A percentile compares a stretch with the other conserved stretches of the same genome.
Evolutionary conservation across 2,113 vertebrate species (phyloP).

Genomic region (Coptodon bakossiorum): DNA sequence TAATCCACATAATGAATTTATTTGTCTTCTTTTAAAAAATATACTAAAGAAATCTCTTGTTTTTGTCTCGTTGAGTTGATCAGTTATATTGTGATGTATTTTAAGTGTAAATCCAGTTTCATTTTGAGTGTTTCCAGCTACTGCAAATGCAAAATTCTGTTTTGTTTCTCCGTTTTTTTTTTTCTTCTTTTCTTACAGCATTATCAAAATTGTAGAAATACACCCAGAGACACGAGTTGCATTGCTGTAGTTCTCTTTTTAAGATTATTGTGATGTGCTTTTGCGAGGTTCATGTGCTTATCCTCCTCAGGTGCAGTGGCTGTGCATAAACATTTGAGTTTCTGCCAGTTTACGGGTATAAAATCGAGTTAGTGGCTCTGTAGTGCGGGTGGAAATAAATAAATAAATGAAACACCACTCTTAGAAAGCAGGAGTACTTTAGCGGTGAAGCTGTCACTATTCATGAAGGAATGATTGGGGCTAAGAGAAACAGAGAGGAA

Average conservation of each 20-base stretch:
- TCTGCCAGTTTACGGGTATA: slow-evolving; percentile 8
- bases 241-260: not conserved
- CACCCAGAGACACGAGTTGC: not conserved
- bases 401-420: not conserved
- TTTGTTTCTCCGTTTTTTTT: rapidly evolving
- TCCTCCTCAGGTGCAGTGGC: not conserved
- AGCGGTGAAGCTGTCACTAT: slow-evolving; percentile 44
- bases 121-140: not conserved
- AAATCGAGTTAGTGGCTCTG: slow-evolving; percentile 34
- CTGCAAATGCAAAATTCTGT: not conserved
- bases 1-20: not conserved
- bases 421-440: slow-evolving; percentile 20
- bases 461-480: slow-evolving; percentile 43
- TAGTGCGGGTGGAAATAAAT: not conserved
- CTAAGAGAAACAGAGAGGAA: not conserved
- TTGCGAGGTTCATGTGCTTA: not conserved
- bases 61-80: not conserved
- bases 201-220: not conserved
- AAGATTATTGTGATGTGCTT: not conserved
- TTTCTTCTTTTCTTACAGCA: not conserved
- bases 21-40: not conserved
- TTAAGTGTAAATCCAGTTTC: not conserved
- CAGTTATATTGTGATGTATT: not conserved
- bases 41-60: not conserved
- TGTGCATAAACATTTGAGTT: slow-evolving; percentile 21